Conservation (phyloP, 2,797 vertebrate genomes). For the Discoglossus pictus region DNA sequence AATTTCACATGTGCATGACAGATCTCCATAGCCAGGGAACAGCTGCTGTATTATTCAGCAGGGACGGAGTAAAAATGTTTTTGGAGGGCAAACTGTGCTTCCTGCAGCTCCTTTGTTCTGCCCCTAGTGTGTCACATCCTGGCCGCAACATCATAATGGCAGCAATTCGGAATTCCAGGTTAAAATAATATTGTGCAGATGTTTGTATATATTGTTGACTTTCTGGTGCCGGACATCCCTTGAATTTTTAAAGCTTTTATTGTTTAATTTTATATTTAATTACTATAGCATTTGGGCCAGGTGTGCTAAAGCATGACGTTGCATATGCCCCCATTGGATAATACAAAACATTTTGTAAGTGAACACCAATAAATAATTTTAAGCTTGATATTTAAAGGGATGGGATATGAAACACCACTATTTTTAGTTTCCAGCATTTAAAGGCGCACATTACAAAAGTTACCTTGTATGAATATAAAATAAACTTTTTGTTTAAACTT, state of each 20-base stretch:
- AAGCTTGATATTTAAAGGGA: no score
- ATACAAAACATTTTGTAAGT: no score
- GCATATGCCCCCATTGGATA: no score
- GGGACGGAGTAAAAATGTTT: background rate
- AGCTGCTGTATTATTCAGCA: conserved; percentile 23
- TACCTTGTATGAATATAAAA: no score
- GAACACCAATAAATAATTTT: no score
- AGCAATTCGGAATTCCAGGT: conserved; percentile 8
- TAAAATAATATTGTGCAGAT: conserved; percentile 5
- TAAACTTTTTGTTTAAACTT: no score
- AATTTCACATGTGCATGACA: conserved; percentile 8
- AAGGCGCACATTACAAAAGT: no score
- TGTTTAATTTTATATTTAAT: no score
- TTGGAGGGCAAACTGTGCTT: background rate
- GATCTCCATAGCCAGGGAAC: conserved; percentile 6
- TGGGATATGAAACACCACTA: no score
- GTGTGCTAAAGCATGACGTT: no score
- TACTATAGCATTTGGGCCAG: no score
- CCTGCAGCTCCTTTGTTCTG: conserved; percentile 26
- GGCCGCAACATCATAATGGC: background rate
- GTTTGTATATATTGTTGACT: conserved; percentile 7
- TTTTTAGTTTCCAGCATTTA: no score
- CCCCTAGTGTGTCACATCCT: background rate
- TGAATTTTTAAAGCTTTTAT: background rate
- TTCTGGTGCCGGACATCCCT: conserved; percentile 25